These are phyloP conservation scores for Coluber constrictor DNA, from an alignment of 2,797 vertebrate genomes.

Conservation along the genomic window DNA sequence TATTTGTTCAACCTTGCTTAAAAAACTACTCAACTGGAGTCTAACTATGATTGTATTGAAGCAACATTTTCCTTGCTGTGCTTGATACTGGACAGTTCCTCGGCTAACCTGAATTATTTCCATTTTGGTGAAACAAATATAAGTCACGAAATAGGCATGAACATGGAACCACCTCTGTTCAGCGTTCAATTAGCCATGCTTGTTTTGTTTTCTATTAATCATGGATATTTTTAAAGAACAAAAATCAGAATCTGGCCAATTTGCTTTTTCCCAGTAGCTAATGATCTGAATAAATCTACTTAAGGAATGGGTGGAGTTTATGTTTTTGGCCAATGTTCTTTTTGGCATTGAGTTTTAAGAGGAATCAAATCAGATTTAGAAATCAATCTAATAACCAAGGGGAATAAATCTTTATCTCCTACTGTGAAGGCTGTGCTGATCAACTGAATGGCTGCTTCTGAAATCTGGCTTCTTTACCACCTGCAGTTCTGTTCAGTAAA, in stretches of 20 bases:
- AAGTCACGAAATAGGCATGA: not conserved
- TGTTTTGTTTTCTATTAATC: not conserved
- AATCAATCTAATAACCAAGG: not conserved
- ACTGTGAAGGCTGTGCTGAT: not conserved
- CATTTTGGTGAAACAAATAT: not conserved
- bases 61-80: not conserved
- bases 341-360: not conserved
- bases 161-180: not conserved
- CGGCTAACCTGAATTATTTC: not conserved
- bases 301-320: not conserved
- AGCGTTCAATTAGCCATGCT: not conserved
- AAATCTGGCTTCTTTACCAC: not conserved
- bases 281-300: not conserved
- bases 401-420: not conserved
- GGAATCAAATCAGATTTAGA: not conserved
- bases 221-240: not conserved
- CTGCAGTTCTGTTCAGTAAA: not conserved
- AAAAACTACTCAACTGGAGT: not conserved
- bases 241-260: not conserved
- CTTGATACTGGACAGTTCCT: not conserved
- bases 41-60: not conserved
- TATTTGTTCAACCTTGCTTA: not conserved
- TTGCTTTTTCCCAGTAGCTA: not conserved
- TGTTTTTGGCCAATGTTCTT: not conserved
- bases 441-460: not conserved